A percentile compares a stretch with the other conserved stretches of the same genome.
Evolutionary conservation across 1,140 invertebrate species (phyloP).

Genomic region (Battus philenor): DNA sequence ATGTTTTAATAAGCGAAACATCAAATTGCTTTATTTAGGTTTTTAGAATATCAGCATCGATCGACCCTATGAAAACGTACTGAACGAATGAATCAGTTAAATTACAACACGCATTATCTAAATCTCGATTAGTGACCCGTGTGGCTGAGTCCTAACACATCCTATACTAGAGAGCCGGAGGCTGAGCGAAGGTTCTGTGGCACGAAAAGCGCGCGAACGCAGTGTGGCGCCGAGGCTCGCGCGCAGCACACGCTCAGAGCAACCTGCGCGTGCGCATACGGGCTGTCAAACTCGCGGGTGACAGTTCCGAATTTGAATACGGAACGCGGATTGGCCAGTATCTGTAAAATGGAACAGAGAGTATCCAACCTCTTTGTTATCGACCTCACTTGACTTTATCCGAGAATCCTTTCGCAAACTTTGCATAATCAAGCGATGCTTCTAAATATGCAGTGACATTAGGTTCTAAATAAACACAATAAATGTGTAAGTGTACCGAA

Average conservation of each 20-base stretch:
- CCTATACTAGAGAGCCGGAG: constrained; percentile 51
- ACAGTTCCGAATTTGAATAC: constrained; percentile 44
- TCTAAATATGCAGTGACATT: constrained; percentile 30
- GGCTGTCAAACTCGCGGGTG: constrained; percentile 44
- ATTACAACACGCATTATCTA: constrained; percentile 15
- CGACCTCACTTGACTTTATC: constrained; percentile 41
- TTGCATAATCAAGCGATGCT: constrained; percentile 20
- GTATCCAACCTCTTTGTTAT: constrained; percentile 34
- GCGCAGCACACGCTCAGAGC: constrained; percentile 63
- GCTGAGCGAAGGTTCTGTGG: constrained; percentile 49
- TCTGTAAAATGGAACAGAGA: constrained; percentile 48
- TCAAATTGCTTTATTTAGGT: too few species aligned
- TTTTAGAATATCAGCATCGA: neutral
- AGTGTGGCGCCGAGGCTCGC: constrained; percentile 63
- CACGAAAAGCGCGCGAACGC: constrained; percentile 72
- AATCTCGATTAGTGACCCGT: constrained; percentile 11
- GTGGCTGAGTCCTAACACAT: constrained; percentile 41
- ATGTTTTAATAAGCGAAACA: too few species aligned
- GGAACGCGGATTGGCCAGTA: constrained; percentile 30
- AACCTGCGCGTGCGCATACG: constrained; percentile 47
- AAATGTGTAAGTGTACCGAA: constrained; percentile 51
- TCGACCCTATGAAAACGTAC: constrained; percentile 4
- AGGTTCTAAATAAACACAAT: constrained; percentile 22
- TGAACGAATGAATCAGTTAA: constrained; percentile 3
- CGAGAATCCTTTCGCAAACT: constrained; percentile 15